These are phyloP conservation scores for Antennarius maculatus DNA, from an alignment of 2,797 vertebrate genomes.

Conservation along the genomic window DNA sequence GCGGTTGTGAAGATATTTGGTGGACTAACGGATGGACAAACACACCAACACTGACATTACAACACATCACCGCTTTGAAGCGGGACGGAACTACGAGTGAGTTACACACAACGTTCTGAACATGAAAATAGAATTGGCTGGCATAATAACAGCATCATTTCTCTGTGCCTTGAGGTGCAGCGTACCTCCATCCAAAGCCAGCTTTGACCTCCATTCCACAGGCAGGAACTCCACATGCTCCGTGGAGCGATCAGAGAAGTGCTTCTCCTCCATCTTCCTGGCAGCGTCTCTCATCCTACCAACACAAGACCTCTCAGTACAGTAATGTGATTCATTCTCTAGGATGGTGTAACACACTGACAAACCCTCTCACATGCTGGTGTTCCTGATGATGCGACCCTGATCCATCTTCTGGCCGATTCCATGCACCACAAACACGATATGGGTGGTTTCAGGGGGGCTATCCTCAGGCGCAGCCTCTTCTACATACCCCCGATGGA, in stretches of 20 bases:
- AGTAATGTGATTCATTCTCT: slow-evolving; percentile 15
- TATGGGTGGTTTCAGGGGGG: slow-evolving; percentile 93
- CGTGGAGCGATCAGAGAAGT: slow-evolving; percentile 89
- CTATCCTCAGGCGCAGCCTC: slow-evolving; percentile 96
- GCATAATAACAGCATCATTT: not conserved
- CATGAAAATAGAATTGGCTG: too few relatives aligned
- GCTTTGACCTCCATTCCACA: slow-evolving; percentile 96
- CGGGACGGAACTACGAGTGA: too few relatives aligned
- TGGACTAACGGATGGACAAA: too few relatives aligned
- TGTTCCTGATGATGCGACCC: slow-evolving; percentile 99
- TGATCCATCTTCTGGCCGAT: slow-evolving; percentile 99
- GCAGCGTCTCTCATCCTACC: slow-evolving; percentile 95
- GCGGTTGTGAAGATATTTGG: too few relatives aligned
- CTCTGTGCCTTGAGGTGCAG: not conserved
- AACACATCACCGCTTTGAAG: too few relatives aligned
- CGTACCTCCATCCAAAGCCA: slow-evolving; percentile 94
- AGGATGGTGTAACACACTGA: too few relatives aligned
- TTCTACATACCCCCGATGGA: slow-evolving; percentile 96
- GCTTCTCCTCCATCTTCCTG: slow-evolving; percentile 94
- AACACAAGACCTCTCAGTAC: slow-evolving; percentile 17
- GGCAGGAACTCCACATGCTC: slow-evolving; percentile 96
- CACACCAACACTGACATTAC: too few relatives aligned
- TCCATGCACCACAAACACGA: slow-evolving; percentile 98
- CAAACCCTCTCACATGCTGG: slow-evolving; percentile 89
- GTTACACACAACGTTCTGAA: too few relatives aligned